Evolutionary conservation across 2,797 vertebrate genomes (phyloP).

Genomic region (Cichlasoma orientale): DNA sequence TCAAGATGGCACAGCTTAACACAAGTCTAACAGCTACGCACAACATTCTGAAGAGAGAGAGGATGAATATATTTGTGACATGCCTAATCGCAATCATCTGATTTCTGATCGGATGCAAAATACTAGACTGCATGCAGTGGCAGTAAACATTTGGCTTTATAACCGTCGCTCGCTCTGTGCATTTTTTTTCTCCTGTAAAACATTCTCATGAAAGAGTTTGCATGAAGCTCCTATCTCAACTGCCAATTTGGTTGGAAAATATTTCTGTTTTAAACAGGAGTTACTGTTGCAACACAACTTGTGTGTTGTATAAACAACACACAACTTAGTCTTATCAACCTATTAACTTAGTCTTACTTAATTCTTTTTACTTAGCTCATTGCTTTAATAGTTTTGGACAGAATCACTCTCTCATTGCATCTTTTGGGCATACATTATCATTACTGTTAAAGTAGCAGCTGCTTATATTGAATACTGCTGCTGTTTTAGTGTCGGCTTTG

Average conservation of each 20-base stretch:
- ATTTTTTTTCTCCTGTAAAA: background rate
- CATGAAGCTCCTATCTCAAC: slow-evolving; percentile 14
- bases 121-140: slow-evolving; percentile 9
- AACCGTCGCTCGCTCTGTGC: background rate
- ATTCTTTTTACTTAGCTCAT: background rate
- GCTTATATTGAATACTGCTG: background rate
- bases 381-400: background rate
- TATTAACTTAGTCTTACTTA: background rate
- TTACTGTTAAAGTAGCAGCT: background rate
- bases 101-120: slow-evolving; percentile 44
- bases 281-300: background rate
- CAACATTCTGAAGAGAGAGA: background rate
- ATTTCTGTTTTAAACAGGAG: background rate
- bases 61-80: slow-evolving; percentile 25
- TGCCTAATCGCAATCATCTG: slow-evolving; percentile 31
- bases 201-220: slow-evolving; percentile 32
- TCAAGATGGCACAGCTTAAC: slow-evolving; percentile 52
- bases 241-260: slow-evolving; percentile 40
- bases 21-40: slow-evolving; percentile 40
- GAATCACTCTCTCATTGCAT: background rate
- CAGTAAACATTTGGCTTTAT: slow-evolving; percentile 20
- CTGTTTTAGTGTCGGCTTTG: background rate
- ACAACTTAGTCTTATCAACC: no score
- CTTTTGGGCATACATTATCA: background rate
- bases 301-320: background rate